phyloP scores from a whole-genome alignment of 2,888 invertebrate species.

The Melanostoma mellinum region DNA sequence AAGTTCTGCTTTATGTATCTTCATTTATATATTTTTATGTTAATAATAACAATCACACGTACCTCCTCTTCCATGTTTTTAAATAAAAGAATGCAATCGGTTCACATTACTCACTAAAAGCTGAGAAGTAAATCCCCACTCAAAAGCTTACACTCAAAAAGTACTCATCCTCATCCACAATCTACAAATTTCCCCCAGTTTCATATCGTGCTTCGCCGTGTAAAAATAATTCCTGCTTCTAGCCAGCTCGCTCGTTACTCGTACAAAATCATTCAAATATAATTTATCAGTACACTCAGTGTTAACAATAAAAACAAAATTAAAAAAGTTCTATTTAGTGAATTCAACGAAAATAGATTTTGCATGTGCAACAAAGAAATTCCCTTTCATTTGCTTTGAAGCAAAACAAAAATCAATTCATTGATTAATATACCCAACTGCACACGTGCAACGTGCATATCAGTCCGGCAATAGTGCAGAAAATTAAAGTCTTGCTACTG shows the following conservation, averaged over 20 bases:
- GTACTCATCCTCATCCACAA: conserved; percentile 5
- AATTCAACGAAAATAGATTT: background rate
- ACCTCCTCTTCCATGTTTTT: too few species aligned
- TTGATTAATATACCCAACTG: too few species aligned
- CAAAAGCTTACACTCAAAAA: conserved; percentile 46
- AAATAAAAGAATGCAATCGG: too few species aligned
- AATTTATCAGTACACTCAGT: background rate
- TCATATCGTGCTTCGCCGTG: conserved; percentile 51
- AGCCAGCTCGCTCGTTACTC: conserved; percentile 1
- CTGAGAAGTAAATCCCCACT: conserved; percentile 59
- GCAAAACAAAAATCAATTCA: background rate
- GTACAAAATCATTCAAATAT: too few species aligned
- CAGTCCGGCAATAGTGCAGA: background rate
- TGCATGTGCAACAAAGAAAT: background rate
- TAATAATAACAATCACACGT: too few species aligned
- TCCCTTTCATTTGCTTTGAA: background rate
- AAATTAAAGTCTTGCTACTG: conserved; percentile 9
- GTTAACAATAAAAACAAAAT: background rate
- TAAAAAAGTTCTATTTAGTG: background rate
- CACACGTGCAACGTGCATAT: conserved; percentile 6
- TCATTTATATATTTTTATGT: too few species aligned
- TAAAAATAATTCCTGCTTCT: conserved; percentile 41
- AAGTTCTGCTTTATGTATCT: too few species aligned
- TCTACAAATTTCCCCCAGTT: conserved; percentile 31
- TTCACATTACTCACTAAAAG: background rate